Evolutionary conservation across 2,888 invertebrate species (phyloP), one percentile per base, ranked within the genome.

Genomic region (Drosophila nr. perissopoda): DNA sequence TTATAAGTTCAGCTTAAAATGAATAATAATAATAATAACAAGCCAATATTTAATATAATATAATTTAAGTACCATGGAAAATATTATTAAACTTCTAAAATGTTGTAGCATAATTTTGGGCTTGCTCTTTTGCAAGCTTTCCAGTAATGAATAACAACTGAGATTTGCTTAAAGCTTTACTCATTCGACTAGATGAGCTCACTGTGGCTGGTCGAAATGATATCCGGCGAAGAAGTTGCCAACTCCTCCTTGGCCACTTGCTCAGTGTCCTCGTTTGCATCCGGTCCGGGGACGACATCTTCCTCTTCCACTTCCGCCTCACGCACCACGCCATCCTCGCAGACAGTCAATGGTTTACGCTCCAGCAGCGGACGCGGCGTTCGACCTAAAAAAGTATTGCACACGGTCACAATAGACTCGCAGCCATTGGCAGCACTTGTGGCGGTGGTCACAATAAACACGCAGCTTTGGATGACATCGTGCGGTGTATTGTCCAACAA

Each of bases 391-490:
- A 83, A 91, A 54, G 86, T 90, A 53, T 91, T 87, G 72, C 92
- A 91, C 25, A 83, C 78, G n/a, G 87, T 90, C 61, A 81, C 79
- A 77, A 91, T 92, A 25, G 81, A 76, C 73, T 92, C 91, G 54
- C 91, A 91, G 68, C 83, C 81, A n/a, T 81, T 86, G 34, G 85
- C 84, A 34, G 62, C 69, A 62, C 72, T 46, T 25, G 25, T 25
- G 46, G 46, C 25, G 16, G 2, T 74, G 70, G 80, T 76, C 27
- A 91, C 66, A 64, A 86, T 85, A 79, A 91, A 92, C 51, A 88
- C 91, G 77, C 91, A 91, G 68, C 82, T 88, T 75, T 91, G 92
- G 51, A 91, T 90, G 59, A 92, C 83, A 65, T 92, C 91, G 65
- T 87, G 79, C 21, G 79, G 79, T 6, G 92, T 92, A 68, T 92